Percentiles rank a stretch among this genome's conserved stretches.
These are phyloP conservation scores for Psilopogon haemacephalus DNA, from an alignment of 2,113 vertebrate genomes.

Conservation along the genomic window DNA sequence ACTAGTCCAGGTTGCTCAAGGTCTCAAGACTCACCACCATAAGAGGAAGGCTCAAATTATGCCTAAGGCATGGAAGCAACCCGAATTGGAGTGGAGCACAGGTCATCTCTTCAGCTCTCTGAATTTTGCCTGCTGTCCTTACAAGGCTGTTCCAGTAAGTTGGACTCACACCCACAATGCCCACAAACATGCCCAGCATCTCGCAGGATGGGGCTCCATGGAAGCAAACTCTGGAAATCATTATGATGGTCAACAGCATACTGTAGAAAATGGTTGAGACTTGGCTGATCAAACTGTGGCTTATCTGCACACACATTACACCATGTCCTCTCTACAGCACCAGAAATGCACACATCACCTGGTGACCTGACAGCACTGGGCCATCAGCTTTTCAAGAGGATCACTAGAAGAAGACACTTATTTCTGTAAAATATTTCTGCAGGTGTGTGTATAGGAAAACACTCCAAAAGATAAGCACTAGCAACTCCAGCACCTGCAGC, in stretches of 20 bases:
- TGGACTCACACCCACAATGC: not conserved
- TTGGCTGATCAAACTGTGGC: not conserved
- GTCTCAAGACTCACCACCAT: not conserved
- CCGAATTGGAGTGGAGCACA: not conserved
- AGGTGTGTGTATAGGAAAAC: not conserved
- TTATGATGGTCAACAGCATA: fast-evolving
- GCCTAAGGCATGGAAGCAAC: fast-evolving
- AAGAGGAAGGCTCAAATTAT: not conserved
- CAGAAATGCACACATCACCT: fast-evolving
- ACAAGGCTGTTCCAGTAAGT: not conserved
- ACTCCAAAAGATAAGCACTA: not conserved
- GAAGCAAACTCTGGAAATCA: no score
- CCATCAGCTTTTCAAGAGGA: not conserved
- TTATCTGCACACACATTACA: not conserved
- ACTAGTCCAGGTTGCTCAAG: no score
- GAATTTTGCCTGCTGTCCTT: not conserved
- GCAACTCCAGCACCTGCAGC: not conserved
- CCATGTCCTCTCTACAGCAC: fast-evolving
- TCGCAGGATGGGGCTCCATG: not conserved
- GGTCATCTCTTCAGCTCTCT: not conserved
- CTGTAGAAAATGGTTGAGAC: fast-evolving
- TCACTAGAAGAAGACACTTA: not conserved
- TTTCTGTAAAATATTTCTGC: not conserved
- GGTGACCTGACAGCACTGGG: not conserved
- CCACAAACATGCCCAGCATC: not conserved